Base-by-base conservation (phyloP, 1,140 invertebrate species). In the Neuroterus valhalla region DNA sequence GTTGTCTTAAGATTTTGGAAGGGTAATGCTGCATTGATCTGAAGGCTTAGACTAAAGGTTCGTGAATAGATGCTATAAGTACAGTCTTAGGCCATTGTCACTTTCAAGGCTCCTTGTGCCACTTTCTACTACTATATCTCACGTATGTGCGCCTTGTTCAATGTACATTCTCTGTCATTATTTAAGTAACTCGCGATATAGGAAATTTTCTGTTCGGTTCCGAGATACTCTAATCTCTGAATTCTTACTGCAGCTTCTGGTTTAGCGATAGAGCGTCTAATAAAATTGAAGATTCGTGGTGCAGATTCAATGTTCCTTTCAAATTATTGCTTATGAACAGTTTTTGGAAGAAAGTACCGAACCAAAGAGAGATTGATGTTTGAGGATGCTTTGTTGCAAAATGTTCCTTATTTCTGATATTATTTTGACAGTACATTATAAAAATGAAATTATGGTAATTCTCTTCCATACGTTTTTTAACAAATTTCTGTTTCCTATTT, bases 1-100 rank as follows among this genome's bases (percentile, higher is more conserved):
- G 4, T 17, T 48, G 14, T 26, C 26, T 3, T 3, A 5, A 62
- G n/a, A 62, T 62, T 62, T 62, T 31, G 55, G 14, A 62, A 38
- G 6, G n/a, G 5, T 8, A n/a, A 19, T 8, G 17, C 8, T 48
- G 46, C 46, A 48, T 62, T 12, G 55, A 31, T n/a, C n/a, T n/a
- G n/a, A n/a, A n/a, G n/a, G n/a, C 23, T 5, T 38, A 76, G 12
- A 21, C 17, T n/a, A 45, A 55, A 72, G 48, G 48, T 43, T 48
- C 50, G n/a, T 68, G 67, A 71, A 68, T 71, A 44, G 69, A 50
- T 50, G 19, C 31, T 46, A 19, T 68, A 68, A 74, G 48, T 48
- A 46, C 52, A 74, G 48, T 77, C 69, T 74, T 72, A 71, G 52
- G 68, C 72, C 66, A 77, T 77, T 77, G 66, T 77, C 74, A 74